Base-by-base conservation (phyloP, 2,113 vertebrate genomes). In the Dunckerocampus dactyliophorus region DNA sequence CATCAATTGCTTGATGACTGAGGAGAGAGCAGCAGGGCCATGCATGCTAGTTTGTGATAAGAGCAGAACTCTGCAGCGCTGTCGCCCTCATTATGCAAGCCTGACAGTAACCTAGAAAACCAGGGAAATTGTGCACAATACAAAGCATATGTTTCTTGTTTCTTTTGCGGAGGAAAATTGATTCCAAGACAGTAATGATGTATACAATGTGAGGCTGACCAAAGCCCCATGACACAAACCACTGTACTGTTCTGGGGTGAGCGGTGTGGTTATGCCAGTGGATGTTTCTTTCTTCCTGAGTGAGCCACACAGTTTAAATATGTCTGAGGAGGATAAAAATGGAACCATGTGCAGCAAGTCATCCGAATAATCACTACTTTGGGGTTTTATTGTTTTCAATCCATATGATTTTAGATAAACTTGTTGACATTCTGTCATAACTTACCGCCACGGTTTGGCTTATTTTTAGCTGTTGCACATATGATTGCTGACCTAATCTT, bases 1-100 rank as follows among this genome's bases (percentile, higher is more conserved):
- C 94, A 93, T 94, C 93, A 93, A 93, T 92, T 92, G 94, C 89
- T 92, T 92, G 92, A 92, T 91, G 90, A 92, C 93, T 94, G 92
- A 92, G 93, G 91, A 88, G 89, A 92, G 90, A 93, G 93, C 94
- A 93, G 88, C 91, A 85, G 93, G 93, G 92, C 92, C 92, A 92
- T 81, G 92, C 93, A 92, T 96, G 94, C 92, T 95, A 94, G 92
- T 94, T 92, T 91, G 93, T 92, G 95, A 97, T 95, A 98, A 98
- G 87, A 81, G 79, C 77, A 77, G 62, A 81, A 92, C 88, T 92
- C 91, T 90, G 82, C 82, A 91, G 93, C 91, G 92, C 90, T 85
- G 86, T 88, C 92, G 93, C 91, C 92, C 92, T 87, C 80, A 82
- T 90, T 91, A 92, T 92, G 89, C 93, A 90, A 87, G 92, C 88